phyloP scores from a whole-genome alignment of 1,140 invertebrate genomes.

The Drosophila lacertosa region DNA sequence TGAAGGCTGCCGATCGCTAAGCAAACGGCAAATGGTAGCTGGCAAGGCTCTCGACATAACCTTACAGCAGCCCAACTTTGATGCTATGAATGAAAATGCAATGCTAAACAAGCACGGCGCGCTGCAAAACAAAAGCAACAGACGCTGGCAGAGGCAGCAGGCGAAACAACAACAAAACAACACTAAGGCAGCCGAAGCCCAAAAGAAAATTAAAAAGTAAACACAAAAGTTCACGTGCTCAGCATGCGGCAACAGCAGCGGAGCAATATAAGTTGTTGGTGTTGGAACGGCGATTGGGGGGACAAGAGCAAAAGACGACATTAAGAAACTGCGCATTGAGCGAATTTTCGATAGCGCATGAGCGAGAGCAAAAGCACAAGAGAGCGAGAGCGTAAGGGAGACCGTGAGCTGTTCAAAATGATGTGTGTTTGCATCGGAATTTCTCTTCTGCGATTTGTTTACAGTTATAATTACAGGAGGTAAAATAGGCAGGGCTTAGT shows the following conservation, averaged over 20 bases:
- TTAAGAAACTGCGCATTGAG: conserved; percentile 49
- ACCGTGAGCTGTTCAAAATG: background rate
- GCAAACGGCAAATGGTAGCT: conserved; percentile 48
- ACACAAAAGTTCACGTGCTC: conserved; percentile 79
- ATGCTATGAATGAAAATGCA: conserved; percentile 68
- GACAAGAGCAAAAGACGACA: conserved; percentile 13
- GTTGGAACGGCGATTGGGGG: background rate
- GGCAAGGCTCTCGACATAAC: conserved; percentile 39
- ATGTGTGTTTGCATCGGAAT: conserved; percentile 54
- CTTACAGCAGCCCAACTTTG: conserved; percentile 20
- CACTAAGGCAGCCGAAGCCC: conserved; percentile 44
- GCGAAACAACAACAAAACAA: conserved; percentile 27
- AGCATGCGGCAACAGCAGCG: conserved; percentile 43
- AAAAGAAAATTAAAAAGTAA: conserved; percentile 77
- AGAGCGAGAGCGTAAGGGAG: conserved; percentile 2
- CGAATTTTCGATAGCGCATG: conserved; percentile 34
- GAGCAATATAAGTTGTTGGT: background rate
- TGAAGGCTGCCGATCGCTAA: conserved; percentile 54
- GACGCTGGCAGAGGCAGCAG: conserved; percentile 11
- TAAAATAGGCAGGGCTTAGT: conserved; percentile 6
- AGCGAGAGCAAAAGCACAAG: conserved; percentile 29
- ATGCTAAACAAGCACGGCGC: conserved; percentile 46
- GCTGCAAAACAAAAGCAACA: conserved; percentile 26
- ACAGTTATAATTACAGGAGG: conserved; percentile 52
- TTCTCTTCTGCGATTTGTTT: conserved; percentile 66